Conservation (phyloP, 2,888 invertebrate species). For the Rosalia funebris region DNA sequence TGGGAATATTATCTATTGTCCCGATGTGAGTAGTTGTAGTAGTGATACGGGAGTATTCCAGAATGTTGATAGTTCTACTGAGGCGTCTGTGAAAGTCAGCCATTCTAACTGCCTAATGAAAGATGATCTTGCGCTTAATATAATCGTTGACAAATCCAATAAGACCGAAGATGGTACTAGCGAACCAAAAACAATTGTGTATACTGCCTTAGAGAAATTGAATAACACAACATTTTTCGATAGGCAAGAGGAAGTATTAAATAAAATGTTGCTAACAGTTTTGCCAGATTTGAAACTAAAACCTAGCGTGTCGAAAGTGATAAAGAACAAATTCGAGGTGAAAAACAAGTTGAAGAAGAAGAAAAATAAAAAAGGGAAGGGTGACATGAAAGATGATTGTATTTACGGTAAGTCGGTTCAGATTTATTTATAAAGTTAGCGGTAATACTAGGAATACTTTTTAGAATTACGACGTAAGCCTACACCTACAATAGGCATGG, state of each 20-base stretch:
- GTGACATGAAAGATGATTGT: background rate
- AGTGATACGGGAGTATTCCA: background rate
- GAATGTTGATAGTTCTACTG: background rate
- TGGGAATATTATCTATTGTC: background rate
- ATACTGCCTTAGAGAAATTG: conserved; percentile 35
- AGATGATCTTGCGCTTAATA: background rate
- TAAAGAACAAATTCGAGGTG: conserved; percentile 28
- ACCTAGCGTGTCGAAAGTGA: conserved; percentile 25
- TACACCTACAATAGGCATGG: conserved; percentile 29
- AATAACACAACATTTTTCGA: conserved; percentile 25
- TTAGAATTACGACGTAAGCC: conserved; percentile 33
- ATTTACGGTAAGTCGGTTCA: conserved; percentile 31
- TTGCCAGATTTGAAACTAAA: conserved; percentile 33
- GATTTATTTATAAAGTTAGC: background rate
- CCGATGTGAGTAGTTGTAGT: background rate
- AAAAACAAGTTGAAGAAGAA: conserved; percentile 16
- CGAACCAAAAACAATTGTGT: background rate
- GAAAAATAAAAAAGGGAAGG: conserved; percentile 23
- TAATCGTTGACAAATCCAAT: background rate
- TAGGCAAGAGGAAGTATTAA: conserved; percentile 26
- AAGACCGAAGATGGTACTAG: conserved; percentile 3
- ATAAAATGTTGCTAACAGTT: conserved; percentile 2
- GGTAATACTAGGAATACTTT: conserved; percentile 4
- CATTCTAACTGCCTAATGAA: background rate
- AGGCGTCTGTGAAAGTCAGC: background rate